Conservation (phyloP, 1,140 invertebrate genomes). For the Zaprionus taronus region DNA sequence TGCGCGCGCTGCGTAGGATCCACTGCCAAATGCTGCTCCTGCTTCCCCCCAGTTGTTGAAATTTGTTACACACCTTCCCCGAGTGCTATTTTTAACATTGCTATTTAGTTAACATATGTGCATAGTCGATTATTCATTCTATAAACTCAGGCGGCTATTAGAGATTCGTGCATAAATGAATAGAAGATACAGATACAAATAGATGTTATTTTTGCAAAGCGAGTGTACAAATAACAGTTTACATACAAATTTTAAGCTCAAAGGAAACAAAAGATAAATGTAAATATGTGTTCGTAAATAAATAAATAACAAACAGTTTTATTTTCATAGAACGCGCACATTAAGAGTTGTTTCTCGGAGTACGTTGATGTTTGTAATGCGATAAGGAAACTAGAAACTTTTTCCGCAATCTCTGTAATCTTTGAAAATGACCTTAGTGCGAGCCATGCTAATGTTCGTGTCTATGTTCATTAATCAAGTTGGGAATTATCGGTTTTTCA, state of each 20-base stretch:
- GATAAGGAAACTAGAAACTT: not conserved
- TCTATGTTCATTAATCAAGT: not conserved
- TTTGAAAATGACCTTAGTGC: not conserved
- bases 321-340: slow-evolving; percentile 50
- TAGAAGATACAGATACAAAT: slow-evolving; percentile 9
- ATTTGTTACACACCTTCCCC: slow-evolving; percentile 49
- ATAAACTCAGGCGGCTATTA: slow-evolving; percentile 65
- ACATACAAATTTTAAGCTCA: slow-evolving; percentile 57
- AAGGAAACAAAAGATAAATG: slow-evolving; percentile 47
- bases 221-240: slow-evolving; percentile 32
- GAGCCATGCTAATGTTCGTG: not conserved
- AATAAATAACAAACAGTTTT: slow-evolving; percentile 53
- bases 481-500: not conserved
- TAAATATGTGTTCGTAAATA: slow-evolving; percentile 71
- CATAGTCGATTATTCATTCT: slow-evolving; percentile 39
- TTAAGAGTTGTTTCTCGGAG: not conserved
- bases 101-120: slow-evolving; percentile 50
- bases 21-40: not conserved
- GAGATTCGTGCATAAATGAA: slow-evolving; percentile 58
- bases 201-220: slow-evolving; percentile 21
- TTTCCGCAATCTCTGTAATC: not conserved
- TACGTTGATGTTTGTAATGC: not conserved
- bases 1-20: slow-evolving; percentile 85
- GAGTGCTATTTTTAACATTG: slow-evolving; percentile 74
- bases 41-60: slow-evolving; percentile 39